Evolutionary conservation across 2,888 invertebrate genomes (phyloP).

Genomic region (Trissonchulus latispiculum): DNA sequence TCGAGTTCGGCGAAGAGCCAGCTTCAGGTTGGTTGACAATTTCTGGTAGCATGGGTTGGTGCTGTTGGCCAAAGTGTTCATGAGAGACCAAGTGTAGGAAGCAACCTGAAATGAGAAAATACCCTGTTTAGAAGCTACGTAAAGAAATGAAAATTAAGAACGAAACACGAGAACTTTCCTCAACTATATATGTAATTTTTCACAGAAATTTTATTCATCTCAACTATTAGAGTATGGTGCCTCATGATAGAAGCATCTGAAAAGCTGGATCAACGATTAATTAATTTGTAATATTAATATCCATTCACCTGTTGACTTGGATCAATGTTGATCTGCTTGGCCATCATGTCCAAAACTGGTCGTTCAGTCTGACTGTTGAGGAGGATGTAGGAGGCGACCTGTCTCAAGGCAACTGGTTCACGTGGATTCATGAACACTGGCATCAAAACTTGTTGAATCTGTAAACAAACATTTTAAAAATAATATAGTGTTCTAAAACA

Average conservation of each 20-base stretch:
- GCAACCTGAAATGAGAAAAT: no score
- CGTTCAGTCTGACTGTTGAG: constrained; percentile 32
- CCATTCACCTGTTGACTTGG: constrained; percentile 29
- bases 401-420: constrained; percentile 34
- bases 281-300: no score
- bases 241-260: no score
- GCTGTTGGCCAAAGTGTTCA: constrained; percentile 31
- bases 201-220: no score
- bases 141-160: no score
- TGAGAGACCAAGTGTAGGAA: constrained; percentile 31
- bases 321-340: constrained; percentile 30
- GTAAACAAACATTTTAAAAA: no score
- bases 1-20: constrained; percentile 27
- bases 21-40: constrained; percentile 24
- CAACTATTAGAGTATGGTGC: no score
- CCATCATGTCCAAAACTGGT: constrained; percentile 33
- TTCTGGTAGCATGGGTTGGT: constrained; percentile 31
- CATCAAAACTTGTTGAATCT: constrained; percentile 34
- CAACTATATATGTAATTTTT: no score
- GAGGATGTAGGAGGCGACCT: constrained; percentile 34
- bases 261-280: no score
- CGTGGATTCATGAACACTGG: constrained; percentile 34
- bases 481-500: no score
- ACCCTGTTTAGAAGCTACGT: no score
- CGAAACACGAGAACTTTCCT: no score